These are phyloP conservation scores for Periophthalmus modestus DNA, from an alignment of 2,113 vertebrate genomes.

Conservation along the genomic window DNA sequence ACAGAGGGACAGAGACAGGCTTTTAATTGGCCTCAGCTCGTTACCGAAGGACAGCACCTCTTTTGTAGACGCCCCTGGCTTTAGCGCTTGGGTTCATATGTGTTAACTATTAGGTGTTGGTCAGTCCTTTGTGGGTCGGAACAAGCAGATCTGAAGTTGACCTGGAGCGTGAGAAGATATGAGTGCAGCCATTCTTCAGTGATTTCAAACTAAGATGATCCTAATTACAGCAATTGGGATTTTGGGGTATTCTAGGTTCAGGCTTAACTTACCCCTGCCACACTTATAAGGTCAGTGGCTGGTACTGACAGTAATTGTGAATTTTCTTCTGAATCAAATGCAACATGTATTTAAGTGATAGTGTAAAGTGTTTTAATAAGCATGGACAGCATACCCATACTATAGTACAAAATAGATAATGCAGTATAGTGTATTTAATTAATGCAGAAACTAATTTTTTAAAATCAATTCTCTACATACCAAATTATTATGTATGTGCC, in stretches of 20 bases:
- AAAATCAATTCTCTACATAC: too few relatives aligned
- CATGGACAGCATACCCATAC: too few relatives aligned
- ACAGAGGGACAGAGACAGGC: constrained; percentile 64
- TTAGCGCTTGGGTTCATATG: constrained; percentile 38
- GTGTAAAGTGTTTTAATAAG: too few relatives aligned
- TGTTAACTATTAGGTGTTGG: constrained; percentile 29
- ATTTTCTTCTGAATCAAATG: too few relatives aligned
- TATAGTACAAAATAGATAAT: too few relatives aligned
- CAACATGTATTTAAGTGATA: too few relatives aligned
- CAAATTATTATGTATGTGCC: too few relatives aligned
- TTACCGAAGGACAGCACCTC: constrained; percentile 70
- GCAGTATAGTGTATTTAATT: too few relatives aligned
- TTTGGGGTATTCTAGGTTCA: not conserved
- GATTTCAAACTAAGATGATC: constrained; percentile 7
- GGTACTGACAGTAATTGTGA: not conserved
- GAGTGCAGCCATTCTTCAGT: constrained; percentile 8
- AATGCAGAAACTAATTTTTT: too few relatives aligned
- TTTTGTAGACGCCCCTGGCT: constrained; percentile 52
- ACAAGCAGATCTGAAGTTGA: constrained; percentile 34
- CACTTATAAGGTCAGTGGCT: not conserved
- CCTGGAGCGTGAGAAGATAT: constrained; percentile 12
- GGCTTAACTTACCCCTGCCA: not conserved
- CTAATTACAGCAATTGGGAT: not conserved
- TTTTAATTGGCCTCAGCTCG: constrained; percentile 84
- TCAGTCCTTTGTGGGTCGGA: constrained; percentile 24